Percentiles rank a stretch among this genome's conserved stretches.
These are phyloP conservation scores for Ceratotherium simum DNA, from an alignment of 2,113 vertebrate genomes.

Conservation along the genomic window DNA sequence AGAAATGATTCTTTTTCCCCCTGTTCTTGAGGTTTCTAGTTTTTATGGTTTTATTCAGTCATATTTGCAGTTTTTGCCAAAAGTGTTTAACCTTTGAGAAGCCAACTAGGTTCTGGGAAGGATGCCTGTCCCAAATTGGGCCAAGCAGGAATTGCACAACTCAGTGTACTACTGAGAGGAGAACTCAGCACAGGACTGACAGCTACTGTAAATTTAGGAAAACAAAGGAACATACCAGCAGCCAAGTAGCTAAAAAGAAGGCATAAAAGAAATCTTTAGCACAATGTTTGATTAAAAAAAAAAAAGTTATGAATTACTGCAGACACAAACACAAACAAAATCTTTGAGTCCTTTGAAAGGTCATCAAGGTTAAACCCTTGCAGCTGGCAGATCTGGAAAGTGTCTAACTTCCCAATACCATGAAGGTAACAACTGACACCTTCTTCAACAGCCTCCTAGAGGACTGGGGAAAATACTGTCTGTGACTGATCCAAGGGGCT, in stretches of 20 bases:
- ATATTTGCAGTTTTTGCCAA: constrained; percentile 58
- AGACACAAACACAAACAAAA: constrained; percentile 41
- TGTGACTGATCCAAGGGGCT: background rate
- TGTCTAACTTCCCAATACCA: background rate
- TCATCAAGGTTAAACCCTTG: background rate
- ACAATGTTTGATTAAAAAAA: background rate
- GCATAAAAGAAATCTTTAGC: background rate
- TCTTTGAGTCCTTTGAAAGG: background rate
- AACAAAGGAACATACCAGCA: background rate
- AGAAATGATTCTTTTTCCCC: constrained; percentile 28
- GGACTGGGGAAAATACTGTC: background rate
- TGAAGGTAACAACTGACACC: background rate
- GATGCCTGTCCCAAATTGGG: constrained; percentile 21
- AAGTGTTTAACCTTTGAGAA: constrained; percentile 74
- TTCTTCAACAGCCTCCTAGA: background rate
- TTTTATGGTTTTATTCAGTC: constrained; percentile 73
- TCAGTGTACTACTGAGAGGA: background rate
- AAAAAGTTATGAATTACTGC: background rate
- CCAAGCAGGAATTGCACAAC: constrained; percentile 63
- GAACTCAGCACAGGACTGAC: background rate
- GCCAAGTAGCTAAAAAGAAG: background rate
- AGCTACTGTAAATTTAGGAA: constrained; percentile 53
- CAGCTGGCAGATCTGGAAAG: background rate
- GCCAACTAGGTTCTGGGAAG: constrained; percentile 76
- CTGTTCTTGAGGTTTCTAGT: constrained; percentile 41